Conservation (phyloP, 64 coral and sea anemone species). For the Pachyseris speciosa region DNA sequence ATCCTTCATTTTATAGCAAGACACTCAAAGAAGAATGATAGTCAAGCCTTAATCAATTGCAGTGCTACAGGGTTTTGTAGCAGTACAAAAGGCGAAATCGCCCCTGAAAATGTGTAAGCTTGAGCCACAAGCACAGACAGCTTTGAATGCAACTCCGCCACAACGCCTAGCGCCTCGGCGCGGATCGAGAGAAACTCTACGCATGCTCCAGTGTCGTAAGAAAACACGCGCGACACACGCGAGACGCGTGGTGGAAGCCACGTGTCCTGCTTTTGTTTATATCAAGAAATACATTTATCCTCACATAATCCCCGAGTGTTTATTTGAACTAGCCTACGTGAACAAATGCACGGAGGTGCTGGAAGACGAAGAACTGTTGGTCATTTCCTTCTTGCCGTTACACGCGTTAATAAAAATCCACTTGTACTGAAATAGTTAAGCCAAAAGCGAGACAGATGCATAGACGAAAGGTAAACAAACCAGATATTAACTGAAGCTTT, state of each 20-base stretch:
- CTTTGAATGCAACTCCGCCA: neutral
- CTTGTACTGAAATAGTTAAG: neutral
- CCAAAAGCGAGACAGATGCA: neutral
- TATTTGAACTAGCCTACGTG: neutral
- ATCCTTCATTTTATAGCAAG: slow-evolving; percentile 14
- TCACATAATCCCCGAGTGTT: neutral
- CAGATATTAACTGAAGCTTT: neutral
- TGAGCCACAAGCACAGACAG: neutral
- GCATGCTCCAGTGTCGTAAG: neutral
- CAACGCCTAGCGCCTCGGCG: slow-evolving; percentile 41
- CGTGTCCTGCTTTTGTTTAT: too few species aligned
- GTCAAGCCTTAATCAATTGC: neutral
- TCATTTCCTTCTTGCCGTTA: too few species aligned
- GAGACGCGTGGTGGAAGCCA: neutral
- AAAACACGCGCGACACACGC: neutral
- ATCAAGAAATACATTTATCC: too few species aligned
- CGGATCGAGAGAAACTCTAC: neutral
- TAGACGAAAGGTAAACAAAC: neutral
- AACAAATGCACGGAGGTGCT: neutral
- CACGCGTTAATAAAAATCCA: neutral
- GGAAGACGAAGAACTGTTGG: too few species aligned
- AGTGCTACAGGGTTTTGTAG: neutral
- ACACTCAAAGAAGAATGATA: neutral
- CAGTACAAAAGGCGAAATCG: slow-evolving; percentile 7
- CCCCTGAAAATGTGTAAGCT: neutral